phyloP scores from a whole-genome alignment of 2,888 invertebrate species.

The Cephus pulcher region DNA sequence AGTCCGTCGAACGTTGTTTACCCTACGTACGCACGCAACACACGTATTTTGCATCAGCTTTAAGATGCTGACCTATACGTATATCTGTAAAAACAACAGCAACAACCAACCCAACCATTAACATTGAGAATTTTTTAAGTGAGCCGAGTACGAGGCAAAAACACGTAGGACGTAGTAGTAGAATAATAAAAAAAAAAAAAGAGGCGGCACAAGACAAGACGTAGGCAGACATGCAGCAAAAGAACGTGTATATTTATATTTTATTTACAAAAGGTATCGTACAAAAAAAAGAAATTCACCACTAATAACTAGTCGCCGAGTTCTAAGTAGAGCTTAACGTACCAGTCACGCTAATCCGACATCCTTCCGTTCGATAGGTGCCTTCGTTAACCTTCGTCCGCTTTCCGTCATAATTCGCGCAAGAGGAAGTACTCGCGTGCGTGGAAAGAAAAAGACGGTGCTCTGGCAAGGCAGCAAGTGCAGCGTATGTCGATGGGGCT shows the following conservation, averaged over 20 bases:
- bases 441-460: neutral
- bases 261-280: slow-evolving; percentile 58
- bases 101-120: slow-evolving; percentile 61
- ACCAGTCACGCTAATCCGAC: neutral
- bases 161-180: slow-evolving; percentile 25
- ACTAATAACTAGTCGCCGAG: neutral
- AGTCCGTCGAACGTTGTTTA: neutral
- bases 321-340: slow-evolving; percentile 8
- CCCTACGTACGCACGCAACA: neutral
- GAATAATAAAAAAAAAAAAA: slow-evolving; percentile 32
- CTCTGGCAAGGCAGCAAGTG: neutral
- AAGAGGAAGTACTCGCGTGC: neutral
- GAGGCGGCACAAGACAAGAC: slow-evolving; percentile 52
- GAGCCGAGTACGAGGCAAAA: slow-evolving; percentile 22
- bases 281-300: slow-evolving; percentile 35
- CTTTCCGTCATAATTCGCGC: neutral
- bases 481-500: neutral
- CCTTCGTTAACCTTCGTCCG: neutral
- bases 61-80: slow-evolving; percentile 55
- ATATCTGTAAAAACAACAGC: slow-evolving; percentile 64
- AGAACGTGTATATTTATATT: slow-evolving; percentile 52
- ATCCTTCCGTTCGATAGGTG: neutral
- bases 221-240: slow-evolving; percentile 61
- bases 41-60: slow-evolving; percentile 8
- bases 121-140: slow-evolving; percentile 43